Conservation (phyloP, 2,113 vertebrate species). For the Piprites chloris region DNA sequence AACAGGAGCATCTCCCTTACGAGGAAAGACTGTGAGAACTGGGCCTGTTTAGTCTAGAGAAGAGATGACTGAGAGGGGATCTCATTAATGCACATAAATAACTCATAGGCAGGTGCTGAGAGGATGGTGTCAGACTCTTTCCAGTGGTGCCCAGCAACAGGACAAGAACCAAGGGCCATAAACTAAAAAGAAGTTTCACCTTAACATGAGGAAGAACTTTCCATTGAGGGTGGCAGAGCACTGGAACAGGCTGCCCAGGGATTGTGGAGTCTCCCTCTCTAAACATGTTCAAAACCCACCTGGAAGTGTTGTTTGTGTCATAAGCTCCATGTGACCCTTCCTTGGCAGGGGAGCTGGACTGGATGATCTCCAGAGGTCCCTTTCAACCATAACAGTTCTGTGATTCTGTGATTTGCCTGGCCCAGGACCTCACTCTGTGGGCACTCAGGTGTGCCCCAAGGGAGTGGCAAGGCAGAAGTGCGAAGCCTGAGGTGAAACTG, state of each 20-base stretch:
- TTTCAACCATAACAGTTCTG: neutral
- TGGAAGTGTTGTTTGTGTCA: neutral
- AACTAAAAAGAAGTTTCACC: neutral
- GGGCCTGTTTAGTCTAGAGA: neutral
- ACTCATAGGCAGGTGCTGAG: neutral
- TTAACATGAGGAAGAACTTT: neutral
- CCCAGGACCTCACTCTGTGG: accelerated
- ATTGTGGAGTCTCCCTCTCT: neutral
- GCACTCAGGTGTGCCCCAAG: neutral
- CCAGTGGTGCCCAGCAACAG: neutral
- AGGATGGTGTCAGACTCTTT: accelerated
- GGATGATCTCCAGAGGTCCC: neutral
- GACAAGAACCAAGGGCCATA: neutral
- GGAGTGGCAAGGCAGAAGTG: accelerated
- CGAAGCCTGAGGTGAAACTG: neutral
- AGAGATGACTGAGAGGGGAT: neutral
- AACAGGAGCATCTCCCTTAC: neutral
- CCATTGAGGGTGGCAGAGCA: neutral
- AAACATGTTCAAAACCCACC: neutral
- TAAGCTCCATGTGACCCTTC: neutral
- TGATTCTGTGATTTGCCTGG: neutral
- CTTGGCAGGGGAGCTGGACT: neutral
- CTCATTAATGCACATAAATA: neutral
- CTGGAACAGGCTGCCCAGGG: neutral
- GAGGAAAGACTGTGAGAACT: neutral